Evolutionary conservation across 1,140 invertebrate species (phyloP).

Genomic region (Apis mellifera): Amel_HAv3.1 CM009943.2:3638501-3639000

Average conservation of each 20-base stretch:
- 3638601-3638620: constrained; percentile 26
- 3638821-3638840: no score
- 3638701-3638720: constrained; percentile 31
- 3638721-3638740: constrained; percentile 13
- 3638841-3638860: no score
- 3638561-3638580: constrained; percentile 28
- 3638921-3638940: neutral
- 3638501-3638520: constrained; percentile 50
- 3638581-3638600: constrained; percentile 32
- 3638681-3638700: constrained; percentile 41
- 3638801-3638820: neutral
- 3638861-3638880: no score
- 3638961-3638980: no score
- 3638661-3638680: constrained; percentile 35
- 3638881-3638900: no score
- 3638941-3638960: neutral
- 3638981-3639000: constrained; percentile 7
- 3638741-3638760: constrained; percentile 28
- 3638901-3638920: neutral
- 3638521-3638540: constrained; percentile 44
- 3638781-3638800: no score
- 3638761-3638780: constrained; percentile 22
- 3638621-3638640: neutral
- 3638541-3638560: constrained; percentile 42
- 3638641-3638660: constrained; percentile 41